Evolutionary conservation across 37 sponge, comb jelly and placozoan genomes (phyloP), one percentile per base, ranked within the genome.

Genomic region (Aplysina aerophoba): DNA sequence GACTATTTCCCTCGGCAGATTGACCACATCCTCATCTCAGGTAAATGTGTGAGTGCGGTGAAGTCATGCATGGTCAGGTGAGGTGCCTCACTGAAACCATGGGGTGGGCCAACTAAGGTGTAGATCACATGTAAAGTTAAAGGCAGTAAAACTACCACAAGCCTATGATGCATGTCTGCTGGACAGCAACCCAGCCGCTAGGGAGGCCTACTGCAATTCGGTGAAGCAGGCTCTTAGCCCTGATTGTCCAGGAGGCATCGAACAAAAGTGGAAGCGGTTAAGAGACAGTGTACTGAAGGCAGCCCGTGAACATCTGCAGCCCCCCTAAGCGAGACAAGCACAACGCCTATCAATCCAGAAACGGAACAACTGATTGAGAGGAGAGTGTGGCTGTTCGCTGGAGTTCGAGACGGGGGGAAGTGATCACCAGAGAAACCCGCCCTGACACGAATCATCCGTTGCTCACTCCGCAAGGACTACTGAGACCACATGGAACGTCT

Each of bases 171-270:
- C 59, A 58, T 20, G 59, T 58, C 59, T 58, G 19, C 59, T 58
- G 59, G 59, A 58, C 59, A 58, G 59, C 59, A 58, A 58, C 59
- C 59, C 59, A 58, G 19, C 59, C 19, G 59, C 59, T 58, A 58
- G 59, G 59, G 59, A 58, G 59, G 59, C 59, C 19, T 58, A 58
- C 59, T 58, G 59, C 59, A 58, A 19, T 19, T 58, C 59, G 19
- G 17, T 58, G 59, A 58, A 19, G 59, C 59, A 58, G 59, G 15
- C 59, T 58, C n/a, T 58, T 15, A 19, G 59, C 59, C 15, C 59
- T 58, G 59, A 58, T 19, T 58, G 17, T 58, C 59, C 19, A 19
- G 19, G 59, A 58, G 59, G 19, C 59, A 58, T 19, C 59, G 59
- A 19, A 58, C 59, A 58, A 58, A 58, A 19, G 59, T 58, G 59